Base-by-base conservation (phyloP, 2,888 invertebrate genomes). In the Esperia sulphurella region DNA sequence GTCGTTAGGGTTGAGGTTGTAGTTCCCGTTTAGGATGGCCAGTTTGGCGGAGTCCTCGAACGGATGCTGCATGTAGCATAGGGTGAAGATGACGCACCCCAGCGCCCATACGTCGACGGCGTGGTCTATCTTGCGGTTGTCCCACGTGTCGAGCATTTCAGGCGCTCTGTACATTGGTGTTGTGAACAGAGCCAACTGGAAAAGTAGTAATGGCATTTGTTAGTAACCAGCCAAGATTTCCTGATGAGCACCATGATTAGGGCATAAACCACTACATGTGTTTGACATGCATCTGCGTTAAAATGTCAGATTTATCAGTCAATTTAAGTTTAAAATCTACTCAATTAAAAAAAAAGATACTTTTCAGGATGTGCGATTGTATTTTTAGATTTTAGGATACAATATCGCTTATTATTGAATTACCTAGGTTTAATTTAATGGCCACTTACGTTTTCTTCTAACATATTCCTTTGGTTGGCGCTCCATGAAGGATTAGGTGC, bases 121-220 rank as follows among this genome's bases (percentile, higher is more conserved):
- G 57, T 95, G 93, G 49, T 97, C 97, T 59, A 99, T 97, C 54
- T 95, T 95, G 73, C 95, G 94, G 78, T 99, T 98, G 70, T 95
- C 97, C 96, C 99, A 99, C 4, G 98, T 96, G 75, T 99, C 98
- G 55, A 99, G 91, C 95, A 99, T 98, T 91, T 99, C 99, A 30
- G 99, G 99, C 0, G 99, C 96, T 75, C 99, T 92, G 83, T 99
- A 99, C 99, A 96, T 96, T 0, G 97, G 97, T 8, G 97, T 97
- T 14, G 97, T 96, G 66, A 92, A 94, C 68, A 92, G 92, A 41
- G 94, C 94, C 90, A 95, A 86, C 92, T 95, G 79, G 51, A 91
- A 39, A 39, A 1, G 6, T 4, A 14, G 3, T 1, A 21, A 21
- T 21, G 21, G n/a, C 5, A 21, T 21, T 21, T 21, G 21, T 21